phyloP scores from a whole-genome alignment of 1,140 invertebrate species.

The Drosophila mojavensis region DNA sequence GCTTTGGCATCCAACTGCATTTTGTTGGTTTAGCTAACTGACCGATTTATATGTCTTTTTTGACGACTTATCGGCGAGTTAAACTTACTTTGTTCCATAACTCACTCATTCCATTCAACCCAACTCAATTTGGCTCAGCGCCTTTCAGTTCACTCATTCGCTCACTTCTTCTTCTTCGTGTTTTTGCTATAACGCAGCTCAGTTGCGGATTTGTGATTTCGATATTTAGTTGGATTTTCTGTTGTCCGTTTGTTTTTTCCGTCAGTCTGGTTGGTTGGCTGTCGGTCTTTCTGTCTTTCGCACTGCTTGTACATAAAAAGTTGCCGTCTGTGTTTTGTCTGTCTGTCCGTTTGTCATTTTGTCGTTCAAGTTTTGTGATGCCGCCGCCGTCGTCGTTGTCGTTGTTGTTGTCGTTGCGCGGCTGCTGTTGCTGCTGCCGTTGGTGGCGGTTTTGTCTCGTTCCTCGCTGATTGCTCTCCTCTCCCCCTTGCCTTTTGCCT shows the following conservation, averaged over 20 bases:
- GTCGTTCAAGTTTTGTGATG: constrained; percentile 57
- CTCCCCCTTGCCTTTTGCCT: constrained; percentile 18
- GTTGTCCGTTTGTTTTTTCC: constrained; percentile 27
- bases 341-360: constrained; percentile 38
- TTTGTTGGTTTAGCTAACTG: constrained; percentile 11
- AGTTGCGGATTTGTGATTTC: constrained; percentile 79
- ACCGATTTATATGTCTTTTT: constrained; percentile 8
- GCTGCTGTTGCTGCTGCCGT: constrained; percentile 22
- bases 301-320: constrained; percentile 48
- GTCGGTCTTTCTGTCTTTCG: constrained; percentile 43
- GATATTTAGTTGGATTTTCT: constrained; percentile 77
- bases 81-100: constrained; percentile 42
- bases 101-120: constrained; percentile 7
- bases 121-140: constrained; percentile 15
- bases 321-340: constrained; percentile 46
- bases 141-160: constrained; percentile 41
- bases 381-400: constrained; percentile 7
- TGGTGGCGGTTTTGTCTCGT: constrained; percentile 53
- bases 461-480: constrained; percentile 66
- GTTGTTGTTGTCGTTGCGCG: neutral
- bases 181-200: constrained; percentile 55
- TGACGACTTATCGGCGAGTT: constrained; percentile 17
- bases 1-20: constrained; percentile 14
- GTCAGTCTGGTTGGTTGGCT: constrained; percentile 6
- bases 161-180: constrained; percentile 40